phyloP scores from a whole-genome alignment of 2,888 invertebrate species.

The Lissonota sp. region DNA sequence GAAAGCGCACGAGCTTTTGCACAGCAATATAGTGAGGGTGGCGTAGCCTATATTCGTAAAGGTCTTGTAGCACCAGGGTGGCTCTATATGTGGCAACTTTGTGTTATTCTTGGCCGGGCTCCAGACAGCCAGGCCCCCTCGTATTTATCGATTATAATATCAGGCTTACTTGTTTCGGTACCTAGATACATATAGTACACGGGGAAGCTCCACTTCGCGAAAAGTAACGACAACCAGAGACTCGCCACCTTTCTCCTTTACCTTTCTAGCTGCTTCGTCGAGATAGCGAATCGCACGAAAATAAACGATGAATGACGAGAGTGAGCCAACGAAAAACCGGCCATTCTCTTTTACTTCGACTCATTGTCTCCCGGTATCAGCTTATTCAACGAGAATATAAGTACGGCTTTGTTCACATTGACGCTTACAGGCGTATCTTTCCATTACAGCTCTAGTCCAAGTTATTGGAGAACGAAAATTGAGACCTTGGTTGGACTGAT shows the following conservation, averaged over 20 bases:
- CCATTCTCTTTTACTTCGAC: conserved; percentile 17
- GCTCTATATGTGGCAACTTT: conserved; percentile 40
- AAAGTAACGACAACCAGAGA: conserved; percentile 26
- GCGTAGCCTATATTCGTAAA: not conserved
- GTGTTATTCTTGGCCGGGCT: conserved; percentile 64
- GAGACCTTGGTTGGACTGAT: too few relatives aligned
- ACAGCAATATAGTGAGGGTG: conserved; percentile 18
- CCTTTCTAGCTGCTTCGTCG: too few relatives aligned
- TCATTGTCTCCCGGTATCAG: conserved; percentile 2
- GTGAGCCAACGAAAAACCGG: conserved; percentile 15
- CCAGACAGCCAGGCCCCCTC: conserved; percentile 59
- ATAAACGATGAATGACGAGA: conserved; percentile 15
- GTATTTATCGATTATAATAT: conserved; percentile 70
- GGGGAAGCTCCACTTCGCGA: not conserved
- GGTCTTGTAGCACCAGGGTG: not conserved
- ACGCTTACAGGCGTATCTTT: too few relatives aligned
- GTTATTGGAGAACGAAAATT: too few relatives aligned
- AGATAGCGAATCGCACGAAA: conserved; percentile 19
- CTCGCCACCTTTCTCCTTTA: not conserved
- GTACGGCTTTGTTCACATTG: too few relatives aligned
- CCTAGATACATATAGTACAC: conserved; percentile 6
- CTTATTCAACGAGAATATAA: conserved; percentile 7
- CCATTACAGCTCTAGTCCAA: too few relatives aligned
- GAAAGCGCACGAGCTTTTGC: conserved; percentile 33
- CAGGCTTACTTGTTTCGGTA: conserved; percentile 64